These are phyloP conservation scores for Hoplostethus atlanticus DNA, from an alignment of 2,797 vertebrate species.

Conservation along the genomic window DNA sequence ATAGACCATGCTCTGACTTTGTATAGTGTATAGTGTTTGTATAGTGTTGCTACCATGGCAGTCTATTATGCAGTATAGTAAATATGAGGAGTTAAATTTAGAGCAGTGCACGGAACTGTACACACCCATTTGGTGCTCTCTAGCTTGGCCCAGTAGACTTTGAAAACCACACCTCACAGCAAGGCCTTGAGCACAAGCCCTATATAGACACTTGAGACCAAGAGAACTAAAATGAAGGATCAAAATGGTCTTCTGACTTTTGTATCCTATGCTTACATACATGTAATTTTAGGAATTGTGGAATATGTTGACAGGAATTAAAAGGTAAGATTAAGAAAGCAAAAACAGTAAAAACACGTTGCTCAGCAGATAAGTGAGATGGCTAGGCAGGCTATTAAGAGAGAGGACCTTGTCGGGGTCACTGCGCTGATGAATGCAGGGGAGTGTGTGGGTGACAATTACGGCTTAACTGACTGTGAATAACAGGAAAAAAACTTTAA, in stretches of 20 bases:
- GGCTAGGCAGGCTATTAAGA: slow-evolving; percentile 31
- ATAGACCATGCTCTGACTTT: background rate
- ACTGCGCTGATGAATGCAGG: slow-evolving; percentile 4
- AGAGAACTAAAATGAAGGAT: background rate
- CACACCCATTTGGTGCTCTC: background rate
- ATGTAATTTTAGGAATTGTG: slow-evolving; percentile 22
- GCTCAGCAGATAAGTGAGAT: background rate
- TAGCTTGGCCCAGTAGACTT: background rate
- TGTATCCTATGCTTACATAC: background rate
- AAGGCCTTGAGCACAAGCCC: background rate
- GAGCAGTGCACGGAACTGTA: background rate
- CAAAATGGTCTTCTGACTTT: background rate
- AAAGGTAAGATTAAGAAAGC: slow-evolving; percentile 26
- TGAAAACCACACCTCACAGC: background rate
- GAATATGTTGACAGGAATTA: background rate
- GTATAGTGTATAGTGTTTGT: background rate
- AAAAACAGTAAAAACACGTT: slow-evolving; percentile 19
- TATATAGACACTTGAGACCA: background rate
- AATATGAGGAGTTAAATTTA: background rate
- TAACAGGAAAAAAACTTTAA: slow-evolving; percentile 47
- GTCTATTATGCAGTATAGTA: background rate
- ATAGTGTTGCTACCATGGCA: background rate
- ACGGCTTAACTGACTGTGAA: slow-evolving; percentile 56
- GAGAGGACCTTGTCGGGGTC: slow-evolving; percentile 35
- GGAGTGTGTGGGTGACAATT: slow-evolving; percentile 49